Conservation (phyloP, 1,140 invertebrate species). For the Centruroides sculpturatus region DNA sequence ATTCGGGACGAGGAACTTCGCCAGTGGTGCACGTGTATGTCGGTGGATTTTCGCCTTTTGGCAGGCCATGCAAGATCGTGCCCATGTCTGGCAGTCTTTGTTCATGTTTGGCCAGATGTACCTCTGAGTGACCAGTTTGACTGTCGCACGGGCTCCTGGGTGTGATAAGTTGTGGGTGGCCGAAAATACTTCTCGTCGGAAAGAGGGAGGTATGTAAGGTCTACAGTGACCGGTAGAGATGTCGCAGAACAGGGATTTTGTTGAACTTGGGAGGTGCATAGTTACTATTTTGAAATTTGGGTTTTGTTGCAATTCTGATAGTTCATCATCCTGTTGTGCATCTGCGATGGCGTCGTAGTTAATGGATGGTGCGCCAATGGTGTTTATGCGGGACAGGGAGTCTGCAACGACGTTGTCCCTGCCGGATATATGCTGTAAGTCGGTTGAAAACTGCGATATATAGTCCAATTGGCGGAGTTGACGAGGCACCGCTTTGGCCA, state of each 20-base stretch:
- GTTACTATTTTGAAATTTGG: not conserved
- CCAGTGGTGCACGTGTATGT: slow-evolving; percentile 9
- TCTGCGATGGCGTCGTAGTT: no score
- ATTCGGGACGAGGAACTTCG: not conserved
- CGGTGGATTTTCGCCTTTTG: slow-evolving; percentile 9
- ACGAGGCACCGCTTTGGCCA: slow-evolving; percentile 2
- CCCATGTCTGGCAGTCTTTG: slow-evolving; percentile 1
- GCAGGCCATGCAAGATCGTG: slow-evolving; percentile 1
- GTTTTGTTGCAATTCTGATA: no score
- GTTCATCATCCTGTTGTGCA: no score
- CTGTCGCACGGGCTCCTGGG: not conserved
- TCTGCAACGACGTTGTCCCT: no score
- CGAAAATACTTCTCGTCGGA: slow-evolving; percentile 1
- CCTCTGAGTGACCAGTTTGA: not conserved
- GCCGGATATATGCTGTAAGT: no score
- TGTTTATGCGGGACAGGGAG: no score
- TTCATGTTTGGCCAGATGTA: slow-evolving; percentile 12
- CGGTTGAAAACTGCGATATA: slow-evolving; percentile 25
- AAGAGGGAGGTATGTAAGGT: slow-evolving; percentile 2
- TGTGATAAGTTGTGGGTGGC: slow-evolving; percentile 6
- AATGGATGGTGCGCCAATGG: no score
- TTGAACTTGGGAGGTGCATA: not conserved
- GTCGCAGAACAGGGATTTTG: slow-evolving; percentile 1
- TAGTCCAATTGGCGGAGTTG: slow-evolving; percentile 22
- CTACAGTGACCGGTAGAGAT: not conserved